Conservation (phyloP, 92 coral and sea anemone genomes). For the Porites rus region DNA sequence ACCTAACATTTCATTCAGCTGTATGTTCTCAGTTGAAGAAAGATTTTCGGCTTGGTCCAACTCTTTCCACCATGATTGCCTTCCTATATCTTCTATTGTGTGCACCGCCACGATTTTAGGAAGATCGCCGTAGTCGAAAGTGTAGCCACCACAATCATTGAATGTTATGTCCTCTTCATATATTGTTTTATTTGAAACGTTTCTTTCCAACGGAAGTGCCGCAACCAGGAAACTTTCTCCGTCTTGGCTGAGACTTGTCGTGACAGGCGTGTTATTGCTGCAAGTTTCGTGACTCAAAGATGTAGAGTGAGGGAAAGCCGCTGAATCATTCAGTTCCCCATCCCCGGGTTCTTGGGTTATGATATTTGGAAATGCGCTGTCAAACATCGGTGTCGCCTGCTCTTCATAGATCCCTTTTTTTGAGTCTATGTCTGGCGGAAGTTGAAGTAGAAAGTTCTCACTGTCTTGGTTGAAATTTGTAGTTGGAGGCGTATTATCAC, state of each 20-base stretch:
- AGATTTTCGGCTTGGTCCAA: not conserved
- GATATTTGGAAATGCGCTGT: no score
- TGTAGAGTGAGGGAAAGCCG: not conserved
- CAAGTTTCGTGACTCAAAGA: not conserved
- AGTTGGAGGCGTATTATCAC: not conserved
- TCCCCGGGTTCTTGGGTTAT: not conserved
- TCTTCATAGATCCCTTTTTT: no score
- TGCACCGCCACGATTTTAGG: slow-evolving; percentile 23
- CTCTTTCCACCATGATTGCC: not conserved
- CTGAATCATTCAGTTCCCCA: not conserved
- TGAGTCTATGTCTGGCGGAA: no score
- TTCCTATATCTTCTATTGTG: not conserved
- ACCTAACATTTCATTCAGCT: not conserved
- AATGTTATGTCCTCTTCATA: not conserved
- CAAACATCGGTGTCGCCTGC: no score
- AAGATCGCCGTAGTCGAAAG: not conserved
- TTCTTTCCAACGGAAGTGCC: not conserved
- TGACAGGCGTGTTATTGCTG: not conserved
- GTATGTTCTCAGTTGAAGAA: not conserved
- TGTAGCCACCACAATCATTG: not conserved
- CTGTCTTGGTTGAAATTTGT: not conserved
- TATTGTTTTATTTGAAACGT: not conserved
- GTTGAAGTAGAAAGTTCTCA: no score
- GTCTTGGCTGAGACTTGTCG: not conserved
- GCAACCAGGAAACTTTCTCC: not conserved